Base-by-base conservation (phyloP, 1,140 invertebrate species). In the Megalonaias nervosa region DNA sequence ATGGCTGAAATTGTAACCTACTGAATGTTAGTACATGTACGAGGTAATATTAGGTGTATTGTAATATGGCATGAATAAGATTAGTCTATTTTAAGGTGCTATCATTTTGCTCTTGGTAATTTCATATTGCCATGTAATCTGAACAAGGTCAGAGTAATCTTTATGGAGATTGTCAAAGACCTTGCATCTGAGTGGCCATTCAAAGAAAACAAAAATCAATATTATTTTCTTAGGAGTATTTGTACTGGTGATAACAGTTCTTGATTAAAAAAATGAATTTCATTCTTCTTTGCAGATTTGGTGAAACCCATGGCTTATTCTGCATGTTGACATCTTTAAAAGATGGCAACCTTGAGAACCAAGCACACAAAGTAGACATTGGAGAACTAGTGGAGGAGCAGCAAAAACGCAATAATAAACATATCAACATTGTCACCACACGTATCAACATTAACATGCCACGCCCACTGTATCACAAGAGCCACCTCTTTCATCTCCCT, bases 271-370 rank as follows among this genome's bases (percentile, higher is more conserved):
- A 62, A 15, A 60, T 55, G 6, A 38, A 11, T 26, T 59, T 64
- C 66, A 64, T 71, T 79, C 82, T 73, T 75, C 75, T 74, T 86
- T 87, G 68, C 74, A 92, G 92, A 79, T 94, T 94, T 90, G 93
- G 94, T 14, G 94, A 94, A 85, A 92, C 92, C 82, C 93, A 93
- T 84, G 93, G 93, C 4, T 93, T 93, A 19, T 93, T 93, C 84
- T 94, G 93, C 85, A 93, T 93, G 62, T 86, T 94, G 62, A 93
- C 93, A 31, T 93, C 92, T 13, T 38, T 68, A 21, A 94, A 94
- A 77, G 92, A 93, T 73, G 86, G 87, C 3, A 86, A 86, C 64
- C 91, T 92, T 75, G 92, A 93, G 82, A 93, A 84, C 64, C 81
- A 80, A 58, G 83, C 82, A 9, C 79, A 83, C 61, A 79, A 82